These are phyloP conservation scores for Epinotia nisella DNA, from an alignment of 2,888 invertebrate genomes.

Conservation along the genomic window DNA sequence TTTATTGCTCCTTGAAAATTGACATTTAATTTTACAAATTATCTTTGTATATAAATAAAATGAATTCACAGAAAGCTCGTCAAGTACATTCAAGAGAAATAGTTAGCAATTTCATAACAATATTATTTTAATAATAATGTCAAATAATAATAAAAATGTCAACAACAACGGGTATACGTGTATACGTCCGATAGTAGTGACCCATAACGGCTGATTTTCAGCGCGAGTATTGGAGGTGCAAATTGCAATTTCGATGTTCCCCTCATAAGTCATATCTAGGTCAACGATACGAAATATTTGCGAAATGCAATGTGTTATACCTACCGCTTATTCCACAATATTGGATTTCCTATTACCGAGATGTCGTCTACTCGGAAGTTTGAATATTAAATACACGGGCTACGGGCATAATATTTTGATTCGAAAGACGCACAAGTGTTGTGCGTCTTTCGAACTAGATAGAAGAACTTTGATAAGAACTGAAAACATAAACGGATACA, in stretches of 20 bases:
- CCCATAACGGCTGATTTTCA: conserved; percentile 3
- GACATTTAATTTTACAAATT: too few relatives aligned
- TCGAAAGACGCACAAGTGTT: neutral
- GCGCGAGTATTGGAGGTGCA: conserved; percentile 15
- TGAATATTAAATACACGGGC: conserved; percentile 1
- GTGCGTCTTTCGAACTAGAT: too few relatives aligned
- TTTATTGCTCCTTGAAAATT: too few relatives aligned
- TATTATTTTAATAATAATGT: too few relatives aligned
- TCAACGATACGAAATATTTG: conserved; percentile 38
- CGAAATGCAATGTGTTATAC: conserved; percentile 31
- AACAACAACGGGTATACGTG: too few relatives aligned
- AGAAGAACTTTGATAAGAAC: too few relatives aligned
- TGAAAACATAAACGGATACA: too few relatives aligned
- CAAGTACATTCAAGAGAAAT: too few relatives aligned
- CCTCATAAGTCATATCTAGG: conserved; percentile 33
- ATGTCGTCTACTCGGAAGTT: conserved; percentile 12
- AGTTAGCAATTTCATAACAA: too few relatives aligned
- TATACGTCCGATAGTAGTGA: neutral
- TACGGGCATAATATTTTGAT: neutral
- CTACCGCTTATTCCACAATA: conserved; percentile 10
- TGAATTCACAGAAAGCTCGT: too few relatives aligned
- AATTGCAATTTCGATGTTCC: conserved; percentile 37
- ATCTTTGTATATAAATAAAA: too few relatives aligned
- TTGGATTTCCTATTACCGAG: conserved; percentile 24
- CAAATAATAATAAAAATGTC: too few relatives aligned